phyloP scores from a whole-genome alignment of 2,888 invertebrate species.

The Malachius bipustulatus region DNA sequence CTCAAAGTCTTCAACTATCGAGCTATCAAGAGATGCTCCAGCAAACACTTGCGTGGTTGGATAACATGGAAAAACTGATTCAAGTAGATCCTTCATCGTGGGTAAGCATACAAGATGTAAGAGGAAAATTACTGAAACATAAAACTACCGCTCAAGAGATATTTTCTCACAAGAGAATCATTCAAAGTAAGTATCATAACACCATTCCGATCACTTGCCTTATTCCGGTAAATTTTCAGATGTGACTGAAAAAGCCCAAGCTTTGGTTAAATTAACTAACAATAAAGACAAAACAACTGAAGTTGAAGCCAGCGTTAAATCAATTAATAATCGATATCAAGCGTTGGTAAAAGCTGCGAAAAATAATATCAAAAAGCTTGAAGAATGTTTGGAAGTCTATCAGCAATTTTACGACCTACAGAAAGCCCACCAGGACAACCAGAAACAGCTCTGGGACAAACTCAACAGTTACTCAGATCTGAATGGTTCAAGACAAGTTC shows the following conservation, averaged over 20 bases:
- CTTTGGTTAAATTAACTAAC: constrained; percentile 48
- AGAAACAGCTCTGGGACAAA: constrained; percentile 83
- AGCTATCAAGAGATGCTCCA: constrained; percentile 77
- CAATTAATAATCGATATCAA: constrained; percentile 66
- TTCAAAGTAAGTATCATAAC: too few species aligned
- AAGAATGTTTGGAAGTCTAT: constrained; percentile 65
- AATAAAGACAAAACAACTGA: constrained; percentile 47
- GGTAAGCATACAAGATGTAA: constrained; percentile 72
- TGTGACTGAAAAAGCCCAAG: constrained; percentile 77
- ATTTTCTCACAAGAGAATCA: constrained; percentile 75
- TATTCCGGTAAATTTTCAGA: too few species aligned
- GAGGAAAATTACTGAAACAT: constrained; percentile 71
- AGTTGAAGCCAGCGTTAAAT: constrained; percentile 56
- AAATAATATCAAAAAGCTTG: constrained; percentile 57
- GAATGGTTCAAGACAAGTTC: constrained; percentile 71
- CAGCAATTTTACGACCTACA: constrained; percentile 80
- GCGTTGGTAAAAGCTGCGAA: constrained; percentile 54
- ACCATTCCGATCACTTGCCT: too few species aligned
- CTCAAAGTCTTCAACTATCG: constrained; percentile 69
- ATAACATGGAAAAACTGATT: constrained; percentile 67
- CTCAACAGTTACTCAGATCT: constrained; percentile 72
- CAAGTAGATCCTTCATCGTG: constrained; percentile 61
- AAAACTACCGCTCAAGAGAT: constrained; percentile 85
- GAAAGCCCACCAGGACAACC: constrained; percentile 78
- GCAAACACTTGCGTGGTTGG: constrained; percentile 76